A percentile compares a stretch with the other conserved stretches of the same genome.
These are phyloP conservation scores for Callocephalon fimbriatum DNA, from an alignment of 2,113 vertebrate genomes.

Conservation along the genomic window DNA sequence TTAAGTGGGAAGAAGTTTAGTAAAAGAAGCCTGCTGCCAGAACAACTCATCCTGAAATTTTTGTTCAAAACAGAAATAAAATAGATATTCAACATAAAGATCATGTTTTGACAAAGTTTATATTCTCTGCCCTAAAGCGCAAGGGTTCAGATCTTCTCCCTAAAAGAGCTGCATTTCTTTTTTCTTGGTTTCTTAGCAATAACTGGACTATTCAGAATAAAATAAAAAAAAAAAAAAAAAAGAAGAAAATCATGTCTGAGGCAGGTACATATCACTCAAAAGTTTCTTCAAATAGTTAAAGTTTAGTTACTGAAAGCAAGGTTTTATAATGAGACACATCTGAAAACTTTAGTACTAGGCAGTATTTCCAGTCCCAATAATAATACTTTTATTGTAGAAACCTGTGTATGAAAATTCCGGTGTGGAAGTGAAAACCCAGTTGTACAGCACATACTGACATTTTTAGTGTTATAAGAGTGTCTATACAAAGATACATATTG, in stretches of 20 bases:
- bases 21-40: neutral
- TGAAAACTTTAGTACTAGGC: neutral
- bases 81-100: neutral
- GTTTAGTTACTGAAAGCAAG: neutral
- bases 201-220: neutral
- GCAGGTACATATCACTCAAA: neutral
- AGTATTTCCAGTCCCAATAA: neutral
- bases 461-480: neutral
- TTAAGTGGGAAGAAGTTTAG: slow-evolving; percentile 8
- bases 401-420: neutral
- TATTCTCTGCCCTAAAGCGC: neutral
- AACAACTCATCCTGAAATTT: neutral
- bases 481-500: neutral
- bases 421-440: neutral
- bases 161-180: neutral
- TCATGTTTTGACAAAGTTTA: neutral
- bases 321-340: neutral
- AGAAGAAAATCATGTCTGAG: neutral
- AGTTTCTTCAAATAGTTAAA: neutral
- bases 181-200: neutral
- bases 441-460: neutral
- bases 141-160: neutral
- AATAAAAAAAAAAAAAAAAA: neutral
- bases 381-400: neutral
- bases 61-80: neutral